Evolutionary conservation across 2,888 invertebrate genomes (phyloP), one percentile per base, ranked within the genome.

Genomic region (Heteromurus nitidus): DNA sequence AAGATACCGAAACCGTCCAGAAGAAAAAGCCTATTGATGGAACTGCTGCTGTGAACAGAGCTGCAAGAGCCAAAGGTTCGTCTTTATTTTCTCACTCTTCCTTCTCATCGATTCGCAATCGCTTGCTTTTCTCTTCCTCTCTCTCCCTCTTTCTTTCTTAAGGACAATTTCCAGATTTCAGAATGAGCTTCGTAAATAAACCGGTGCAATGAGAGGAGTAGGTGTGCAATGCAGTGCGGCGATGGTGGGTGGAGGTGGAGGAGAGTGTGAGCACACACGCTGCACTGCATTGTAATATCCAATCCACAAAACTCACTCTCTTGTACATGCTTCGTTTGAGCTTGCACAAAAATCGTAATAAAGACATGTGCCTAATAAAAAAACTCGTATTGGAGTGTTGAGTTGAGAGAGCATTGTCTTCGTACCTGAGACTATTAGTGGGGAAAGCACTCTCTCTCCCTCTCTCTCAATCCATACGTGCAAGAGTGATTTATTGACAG

Each of bases 1-100:
- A 84, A 80, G 85, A 86, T 80, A 73, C 80, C 72, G 86, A 86
- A 80, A 73, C 86, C 86, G 86, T 86, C 86, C 86, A 86, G 82
- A 82, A 84, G 75, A 85, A 82, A 84, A 84, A 84, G 81, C 77
- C 80, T 72, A 69, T 79, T 74, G 85, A 86, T 77, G 85, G 82
- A 82, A 81, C 80, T 70, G 55, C 82, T 62, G 83, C 80, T 77
- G 82, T 83, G 67, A 85, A 80, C 72, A 83, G 81, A 81, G 75
- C 84, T 67, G 81, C 84, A 55, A 82, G 82, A 82, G 84, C 84
- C 53, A 85, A 85, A 85, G 85, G 85, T 85, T 76, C 44, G 76
- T 67, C 24, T 11, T 55, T 55, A 16, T 16, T 62, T 44, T 70
- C 44, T 44, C 44, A 26, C 18, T 53, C 69, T 69, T 50, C 55